Evolutionary conservation across 2,113 vertebrate genomes (phyloP), one percentile per base, ranked within the genome.

Genomic region (Gila orcuttii): DNA sequence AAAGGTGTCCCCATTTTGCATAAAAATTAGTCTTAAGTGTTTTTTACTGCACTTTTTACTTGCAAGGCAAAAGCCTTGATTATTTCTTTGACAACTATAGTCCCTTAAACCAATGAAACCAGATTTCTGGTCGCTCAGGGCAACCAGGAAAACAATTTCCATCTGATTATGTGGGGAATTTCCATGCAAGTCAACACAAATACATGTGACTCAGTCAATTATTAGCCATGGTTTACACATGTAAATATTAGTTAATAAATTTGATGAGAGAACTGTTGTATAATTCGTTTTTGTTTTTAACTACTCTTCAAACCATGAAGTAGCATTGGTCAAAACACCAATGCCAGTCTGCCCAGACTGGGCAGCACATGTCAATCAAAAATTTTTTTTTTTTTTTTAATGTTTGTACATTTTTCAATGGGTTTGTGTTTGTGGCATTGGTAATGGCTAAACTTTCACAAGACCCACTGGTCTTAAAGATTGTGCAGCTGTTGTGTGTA

Each of bases 151-250:
- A 57, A 57, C 6, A 3, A 57, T 57, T 39, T 23, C 68, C 9
- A 42, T 71, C 21, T 71, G 68, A 71, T 42, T 57, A 57, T 57
- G 19, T 57, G 55, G 55, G 55, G 55, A 23, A 57, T 57, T 57
- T 57, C 19, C 25, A 25, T 25, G 42, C 25, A 80, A 64, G 23
- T 80, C 10, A 78, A 52, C 83, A 82, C 47, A 59, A 88, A 45
- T 36, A 86, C 87, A 88, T 12, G 39, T 15, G 33, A 36, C 55
- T 79, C 69, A 10, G 85, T 92, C 86, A 89, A 86, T 89, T 92
- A 91, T 91, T 91, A 86, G 82, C 71, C 87, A 85, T 88, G 69
- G 89, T 86, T 87, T 89, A 87, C 88, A 57, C 82, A 88, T 90
- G 85, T 89, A 89, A 85, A 78, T 90, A 84, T 78, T 89, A 87